phyloP scores from a whole-genome alignment of 2,113 vertebrate species.

The Nothocercus julius region DNA sequence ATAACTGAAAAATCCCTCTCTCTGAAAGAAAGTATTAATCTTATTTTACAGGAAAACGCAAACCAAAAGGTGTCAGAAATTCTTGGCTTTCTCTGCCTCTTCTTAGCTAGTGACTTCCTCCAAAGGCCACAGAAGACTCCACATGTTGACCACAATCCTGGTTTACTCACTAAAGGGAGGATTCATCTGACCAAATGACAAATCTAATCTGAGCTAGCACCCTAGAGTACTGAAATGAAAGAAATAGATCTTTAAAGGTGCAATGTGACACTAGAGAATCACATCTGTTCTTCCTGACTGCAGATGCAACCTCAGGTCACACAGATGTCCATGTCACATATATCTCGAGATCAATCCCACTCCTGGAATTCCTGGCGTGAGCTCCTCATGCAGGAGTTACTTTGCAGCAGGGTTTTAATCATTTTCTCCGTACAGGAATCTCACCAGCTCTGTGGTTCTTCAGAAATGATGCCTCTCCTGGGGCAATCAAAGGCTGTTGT shows the following conservation, averaged over 20 bases:
- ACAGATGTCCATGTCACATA: background rate
- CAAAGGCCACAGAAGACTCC: background rate
- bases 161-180: background rate
- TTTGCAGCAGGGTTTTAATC: background rate
- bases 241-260: background rate
- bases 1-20: fast-evolving
- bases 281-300: background rate
- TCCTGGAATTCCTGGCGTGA: background rate
- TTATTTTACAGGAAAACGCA: background rate
- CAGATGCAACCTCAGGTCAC: background rate
- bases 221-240: background rate
- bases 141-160: slow-evolving; percentile 27
- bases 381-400: background rate
- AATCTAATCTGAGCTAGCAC: slow-evolving; percentile 12
- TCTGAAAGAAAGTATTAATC: background rate
- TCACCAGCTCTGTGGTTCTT: background rate
- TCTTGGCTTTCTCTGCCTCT: slow-evolving; percentile 6
- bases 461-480: background rate
- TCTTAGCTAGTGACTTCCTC: background rate
- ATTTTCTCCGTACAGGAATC: background rate
- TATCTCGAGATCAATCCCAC: background rate
- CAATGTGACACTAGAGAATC: background rate
- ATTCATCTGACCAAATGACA: slow-evolving; percentile 41
- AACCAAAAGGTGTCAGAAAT: background rate
- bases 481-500: background rate